Evolutionary conservation across 1,140 invertebrate genomes (phyloP).

Genomic region (Gryon sp.): DNA sequence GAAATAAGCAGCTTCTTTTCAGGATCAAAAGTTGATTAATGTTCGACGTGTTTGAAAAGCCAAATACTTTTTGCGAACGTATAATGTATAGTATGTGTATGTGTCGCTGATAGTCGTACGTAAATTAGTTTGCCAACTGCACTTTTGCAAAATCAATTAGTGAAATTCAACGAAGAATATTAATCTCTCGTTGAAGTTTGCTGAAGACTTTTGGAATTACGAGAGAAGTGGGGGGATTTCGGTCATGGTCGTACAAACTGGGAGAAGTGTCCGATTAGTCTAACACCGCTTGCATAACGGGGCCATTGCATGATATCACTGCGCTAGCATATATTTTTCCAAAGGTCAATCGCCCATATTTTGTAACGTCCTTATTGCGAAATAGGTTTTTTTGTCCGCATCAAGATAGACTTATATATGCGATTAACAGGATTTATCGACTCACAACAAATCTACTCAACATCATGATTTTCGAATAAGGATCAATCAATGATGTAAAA

Average conservation of each 20-base stretch:
- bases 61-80: slow-evolving; percentile 39
- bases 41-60: slow-evolving; percentile 31
- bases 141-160: slow-evolving; percentile 55
- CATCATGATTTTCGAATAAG: no score
- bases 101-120: slow-evolving; percentile 37
- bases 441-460: no score
- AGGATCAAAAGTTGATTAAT: slow-evolving; percentile 50
- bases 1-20: slow-evolving; percentile 41
- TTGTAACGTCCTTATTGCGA: slow-evolving; percentile 7
- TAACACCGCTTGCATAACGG: slow-evolving; percentile 33
- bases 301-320: slow-evolving; percentile 25
- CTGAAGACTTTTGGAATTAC: slow-evolving; percentile 52
- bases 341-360: slow-evolving; percentile 23
- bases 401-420: no score
- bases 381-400: slow-evolving; percentile 15
- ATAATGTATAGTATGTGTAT: slow-evolving; percentile 10
- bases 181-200: slow-evolving; percentile 45
- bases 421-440: no score
- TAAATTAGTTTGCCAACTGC: slow-evolving; percentile 54
- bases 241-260: slow-evolving; percentile 50
- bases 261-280: slow-evolving; percentile 33
- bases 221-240: slow-evolving; percentile 38
- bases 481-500: no score
- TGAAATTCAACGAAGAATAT: slow-evolving; percentile 49
- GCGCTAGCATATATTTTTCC: slow-evolving; percentile 20